Evolutionary conservation across 2,888 invertebrate genomes (phyloP).

Genomic region (Amblyjoppa proteus): DNA sequence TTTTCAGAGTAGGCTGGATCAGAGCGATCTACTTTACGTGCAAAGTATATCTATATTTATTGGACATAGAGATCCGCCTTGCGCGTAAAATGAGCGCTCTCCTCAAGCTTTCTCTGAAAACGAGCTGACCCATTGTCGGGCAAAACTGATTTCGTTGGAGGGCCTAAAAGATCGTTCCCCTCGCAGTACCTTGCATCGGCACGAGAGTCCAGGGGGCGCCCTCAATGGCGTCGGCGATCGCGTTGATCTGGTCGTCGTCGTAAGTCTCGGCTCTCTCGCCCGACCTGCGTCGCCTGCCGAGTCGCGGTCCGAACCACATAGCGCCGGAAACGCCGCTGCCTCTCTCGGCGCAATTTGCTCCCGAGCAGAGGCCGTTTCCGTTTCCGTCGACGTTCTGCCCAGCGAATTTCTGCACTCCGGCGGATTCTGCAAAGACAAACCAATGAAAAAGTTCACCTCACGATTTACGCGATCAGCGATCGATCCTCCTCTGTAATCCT

Average conservation of each 20-base stretch:
- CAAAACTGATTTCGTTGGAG: too few relatives aligned
- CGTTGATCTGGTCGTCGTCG: conserved; percentile 79
- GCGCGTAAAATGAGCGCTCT: too few relatives aligned
- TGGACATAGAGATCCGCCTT: too few relatives aligned
- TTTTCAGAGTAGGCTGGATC: too few relatives aligned
- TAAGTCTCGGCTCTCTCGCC: conserved; percentile 75
- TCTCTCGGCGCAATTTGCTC: conserved; percentile 76
- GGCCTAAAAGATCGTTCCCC: too few relatives aligned
- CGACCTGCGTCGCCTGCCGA: conserved; percentile 86
- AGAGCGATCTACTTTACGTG: too few relatives aligned
- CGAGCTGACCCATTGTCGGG: too few relatives aligned
- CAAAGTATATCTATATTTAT: too few relatives aligned
- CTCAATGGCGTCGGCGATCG: conserved; percentile 83
- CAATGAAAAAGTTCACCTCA: not conserved
- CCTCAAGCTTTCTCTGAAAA: too few relatives aligned
- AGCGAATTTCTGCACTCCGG: conserved; percentile 47
- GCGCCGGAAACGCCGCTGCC: conserved; percentile 77
- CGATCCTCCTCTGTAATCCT: not conserved
- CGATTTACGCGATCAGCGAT: not conserved
- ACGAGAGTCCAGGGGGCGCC: conserved; percentile 84
- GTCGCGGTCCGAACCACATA: conserved; percentile 86
- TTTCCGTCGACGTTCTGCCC: conserved; percentile 61
- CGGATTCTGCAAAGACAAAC: conserved; percentile 33
- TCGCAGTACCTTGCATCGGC: conserved; percentile 82
- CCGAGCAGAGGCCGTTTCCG: conserved; percentile 72